Evolutionary conservation across 2,888 invertebrate species (phyloP), one percentile per base, ranked within the genome.

Genomic region (Scelioninae gen. 2): DNA sequence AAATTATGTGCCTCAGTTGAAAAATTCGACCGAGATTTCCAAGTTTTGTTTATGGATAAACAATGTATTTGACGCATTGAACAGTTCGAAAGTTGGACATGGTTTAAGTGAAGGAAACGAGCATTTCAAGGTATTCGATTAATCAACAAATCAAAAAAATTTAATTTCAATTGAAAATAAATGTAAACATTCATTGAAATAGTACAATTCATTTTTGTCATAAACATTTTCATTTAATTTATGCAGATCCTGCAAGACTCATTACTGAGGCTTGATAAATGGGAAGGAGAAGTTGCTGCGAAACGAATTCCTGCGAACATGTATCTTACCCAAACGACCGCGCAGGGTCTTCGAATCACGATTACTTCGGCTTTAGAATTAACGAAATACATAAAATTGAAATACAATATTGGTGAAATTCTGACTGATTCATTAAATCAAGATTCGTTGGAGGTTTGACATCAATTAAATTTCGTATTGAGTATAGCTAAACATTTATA

Each of bases 371-470:
- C 50, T 18, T 31, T 50, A 18, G 18, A 50, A 35, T 35, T 50
- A 18, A 50, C 50, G 1, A 50, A 50, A 33, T 50, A 50, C 11
- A n/a, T 50, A 33, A 50, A 50, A 50, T 31, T 16, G 16, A 50
- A 50, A 11, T 50, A 50, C 18, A 50, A 50, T 35, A 50, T 50
- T 33, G n/a, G 33, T 6, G 50, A 50, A n/a, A 18, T 50, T 50
- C 18, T 50, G 10, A 50, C 50, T 50, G 18, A 33, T 16, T 33
- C 50, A 15, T n/a, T 50, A 19, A 50, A 50, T 33, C 50, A 50
- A 50, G 35, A 50, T 50, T 50, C 50, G 6, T 50, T 50, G 33
- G 50, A 50, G 50, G 50, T 50, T 10, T 18, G 33, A 18, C 15
- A 50, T 33, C 1, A 43, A 5, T 19, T 43, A 19, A 19, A 41